These are phyloP conservation scores for Ennomos quercinarius DNA, from an alignment of 2,888 invertebrate species.

Conservation along the genomic window DNA sequence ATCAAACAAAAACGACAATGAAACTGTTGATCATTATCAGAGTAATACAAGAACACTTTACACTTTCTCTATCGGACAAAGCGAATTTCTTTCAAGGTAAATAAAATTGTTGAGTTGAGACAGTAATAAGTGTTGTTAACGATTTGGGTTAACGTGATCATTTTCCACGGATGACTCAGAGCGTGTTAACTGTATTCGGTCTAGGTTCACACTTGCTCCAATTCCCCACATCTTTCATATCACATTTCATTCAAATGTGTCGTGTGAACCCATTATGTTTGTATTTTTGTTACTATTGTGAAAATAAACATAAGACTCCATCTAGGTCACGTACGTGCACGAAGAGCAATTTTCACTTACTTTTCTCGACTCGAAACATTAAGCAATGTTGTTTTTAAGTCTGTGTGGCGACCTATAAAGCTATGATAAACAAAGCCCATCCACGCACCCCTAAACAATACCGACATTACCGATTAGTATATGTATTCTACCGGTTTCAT, in stretches of 20 bases:
- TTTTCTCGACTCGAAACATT: conserved; percentile 16
- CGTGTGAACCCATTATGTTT: conserved; percentile 64
- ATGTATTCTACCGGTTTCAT: conserved; percentile 44
- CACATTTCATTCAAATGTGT: conserved; percentile 65
- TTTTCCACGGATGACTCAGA: conserved; percentile 69
- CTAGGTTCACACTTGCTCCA: conserved; percentile 71
- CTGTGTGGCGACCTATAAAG: conserved; percentile 33
- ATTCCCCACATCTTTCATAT: conserved; percentile 75
- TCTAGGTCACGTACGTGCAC: conserved; percentile 35
- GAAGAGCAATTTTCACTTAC: conserved; percentile 34
- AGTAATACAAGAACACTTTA: conserved; percentile 26
- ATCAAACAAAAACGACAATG: conserved; percentile 44
- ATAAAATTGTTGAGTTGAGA: conserved; percentile 53
- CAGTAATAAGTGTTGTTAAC: conserved; percentile 61
- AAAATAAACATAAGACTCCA: conserved; percentile 45
- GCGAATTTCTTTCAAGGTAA: conserved; percentile 52
- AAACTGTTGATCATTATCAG: conserved; percentile 37
- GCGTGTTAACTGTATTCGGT: conserved; percentile 64
- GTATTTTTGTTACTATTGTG: conserved; percentile 53
- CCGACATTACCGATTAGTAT: conserved; percentile 51
- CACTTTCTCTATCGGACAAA: conserved; percentile 38
- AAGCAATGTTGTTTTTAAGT: conserved; percentile 14
- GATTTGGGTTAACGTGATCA: conserved; percentile 69
- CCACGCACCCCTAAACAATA: conserved; percentile 69
- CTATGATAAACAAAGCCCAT: conserved; percentile 42